phyloP scores from a whole-genome alignment of 2,888 invertebrate genomes.

The Ferdinandea cuprea region DNA sequence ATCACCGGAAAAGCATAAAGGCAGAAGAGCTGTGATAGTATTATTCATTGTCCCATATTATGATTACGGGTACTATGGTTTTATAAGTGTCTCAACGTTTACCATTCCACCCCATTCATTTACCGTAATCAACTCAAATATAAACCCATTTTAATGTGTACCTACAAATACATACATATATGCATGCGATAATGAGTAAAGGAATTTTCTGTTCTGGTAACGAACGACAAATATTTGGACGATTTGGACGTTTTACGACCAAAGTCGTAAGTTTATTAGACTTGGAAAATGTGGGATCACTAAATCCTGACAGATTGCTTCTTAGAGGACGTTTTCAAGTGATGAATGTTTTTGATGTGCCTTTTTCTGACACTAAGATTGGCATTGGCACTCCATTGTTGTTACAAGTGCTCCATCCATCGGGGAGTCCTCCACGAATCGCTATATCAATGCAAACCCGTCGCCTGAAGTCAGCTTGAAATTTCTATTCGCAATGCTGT shows the following conservation, averaged over 20 bases:
- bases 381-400: background rate
- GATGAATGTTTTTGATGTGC: background rate
- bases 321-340: background rate
- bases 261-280: constrained; percentile 30
- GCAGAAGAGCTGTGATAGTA: constrained; percentile 39
- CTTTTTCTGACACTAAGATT: background rate
- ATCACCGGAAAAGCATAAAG: constrained; percentile 51
- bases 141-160: constrained; percentile 32
- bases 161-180: constrained; percentile 3
- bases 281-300: constrained; percentile 8
- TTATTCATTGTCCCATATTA: constrained; percentile 51
- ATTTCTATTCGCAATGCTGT: background rate
- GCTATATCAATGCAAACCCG: background rate
- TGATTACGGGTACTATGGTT: constrained; percentile 23
- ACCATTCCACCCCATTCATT: background rate
- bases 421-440: background rate
- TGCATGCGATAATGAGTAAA: constrained; percentile 36
- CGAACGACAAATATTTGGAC: constrained; percentile 51
- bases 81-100: background rate
- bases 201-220: constrained; percentile 50
- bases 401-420: no score
- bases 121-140: constrained; percentile 5
- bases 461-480: background rate
- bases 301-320: background rate
- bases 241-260: constrained; percentile 50